Evolutionary conservation across 2,888 invertebrate species (phyloP), one percentile per base, ranked within the genome.

Genomic region (Ectemnius lituratus): DNA sequence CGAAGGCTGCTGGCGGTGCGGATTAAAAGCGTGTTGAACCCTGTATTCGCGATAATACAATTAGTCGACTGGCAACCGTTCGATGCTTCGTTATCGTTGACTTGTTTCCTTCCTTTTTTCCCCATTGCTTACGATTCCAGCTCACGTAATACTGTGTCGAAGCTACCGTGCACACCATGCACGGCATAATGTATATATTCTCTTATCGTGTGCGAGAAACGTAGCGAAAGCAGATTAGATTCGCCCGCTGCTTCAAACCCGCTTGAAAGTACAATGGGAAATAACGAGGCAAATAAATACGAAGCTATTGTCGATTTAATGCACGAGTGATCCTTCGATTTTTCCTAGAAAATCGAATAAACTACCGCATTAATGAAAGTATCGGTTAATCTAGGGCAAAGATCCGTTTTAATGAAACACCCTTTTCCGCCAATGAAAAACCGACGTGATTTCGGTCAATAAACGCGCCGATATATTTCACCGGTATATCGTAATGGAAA

Each of bases 1-100:
- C 52, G 58, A 58, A 56, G 23, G 28, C 52, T 67, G 52, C 28
- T 20, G 45, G 18, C 52, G 16, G 52, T 14, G 52, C 52, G 52
- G 47, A 62, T 62, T 65, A 58, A 52, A 20, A 52, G 71, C 37
- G 45, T 47, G 73, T 79, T 64, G 69, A 56, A 61, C 37, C 46
- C 59, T n/a, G 13, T 13, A 27, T 6, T 37, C 57, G 58, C 60
- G 76, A 75, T 75, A 76, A 80, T 71, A 72, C 79, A 77, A 74
- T 73, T 79, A 83, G 76, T 65, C 64, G 67, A 58, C 69, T 74
- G 62, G 45, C 67, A 75, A 49, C 62, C 61, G 62, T 73, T 80
- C 62, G 67, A 62, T 64, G 71, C 65, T 46, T 59, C 59, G 68
- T 75, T 77, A 75, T 78, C 75, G 49, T 57, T 61, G 72, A 76